Evolutionary conservation across 1,140 invertebrate species (phyloP).

Genomic region (Pseudomyrmex pallidus): DNA sequence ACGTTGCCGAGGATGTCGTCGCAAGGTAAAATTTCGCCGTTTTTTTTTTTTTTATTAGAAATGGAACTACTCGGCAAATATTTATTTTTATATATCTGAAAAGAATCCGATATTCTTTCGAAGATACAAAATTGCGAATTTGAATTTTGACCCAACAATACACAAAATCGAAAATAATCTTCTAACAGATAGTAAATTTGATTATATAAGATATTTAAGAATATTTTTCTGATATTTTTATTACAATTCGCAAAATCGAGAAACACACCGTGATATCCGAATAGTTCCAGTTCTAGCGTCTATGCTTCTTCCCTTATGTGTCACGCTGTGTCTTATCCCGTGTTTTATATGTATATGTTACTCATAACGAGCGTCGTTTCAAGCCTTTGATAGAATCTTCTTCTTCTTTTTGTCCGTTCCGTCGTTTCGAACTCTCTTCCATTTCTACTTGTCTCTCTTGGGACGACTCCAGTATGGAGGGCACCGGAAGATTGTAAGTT

Average conservation of each 20-base stretch:
- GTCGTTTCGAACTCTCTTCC: constrained; percentile 32
- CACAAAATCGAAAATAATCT: no score
- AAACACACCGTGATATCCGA: constrained; percentile 24
- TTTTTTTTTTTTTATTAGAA: constrained; percentile 54
- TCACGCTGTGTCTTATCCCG: constrained; percentile 32
- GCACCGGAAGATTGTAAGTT: constrained; percentile 56
- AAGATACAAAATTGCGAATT: background rate
- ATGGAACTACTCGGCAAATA: constrained; percentile 29
- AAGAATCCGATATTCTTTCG: background rate
- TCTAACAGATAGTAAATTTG: no score
- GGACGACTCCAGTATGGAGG: constrained; percentile 32
- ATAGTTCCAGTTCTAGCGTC: constrained; percentile 38
- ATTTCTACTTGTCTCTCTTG: constrained; percentile 34
- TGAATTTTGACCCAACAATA: background rate
- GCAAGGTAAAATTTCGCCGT: constrained; percentile 90
- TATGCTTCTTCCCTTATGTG: constrained; percentile 56
- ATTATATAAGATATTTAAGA: no score
- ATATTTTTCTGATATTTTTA: no score
- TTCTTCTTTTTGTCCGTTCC: constrained; percentile 13
- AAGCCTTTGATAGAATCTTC: constrained; percentile 39
- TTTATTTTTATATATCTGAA: background rate
- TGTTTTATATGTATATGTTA: constrained; percentile 29
- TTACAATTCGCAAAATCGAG: background rate
- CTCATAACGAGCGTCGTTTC: constrained; percentile 43
- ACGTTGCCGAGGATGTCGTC: constrained; percentile 96